Base-by-base conservation (phyloP, 2,113 vertebrate genomes). In the Epinephelus fuscoguttatus region DNA sequence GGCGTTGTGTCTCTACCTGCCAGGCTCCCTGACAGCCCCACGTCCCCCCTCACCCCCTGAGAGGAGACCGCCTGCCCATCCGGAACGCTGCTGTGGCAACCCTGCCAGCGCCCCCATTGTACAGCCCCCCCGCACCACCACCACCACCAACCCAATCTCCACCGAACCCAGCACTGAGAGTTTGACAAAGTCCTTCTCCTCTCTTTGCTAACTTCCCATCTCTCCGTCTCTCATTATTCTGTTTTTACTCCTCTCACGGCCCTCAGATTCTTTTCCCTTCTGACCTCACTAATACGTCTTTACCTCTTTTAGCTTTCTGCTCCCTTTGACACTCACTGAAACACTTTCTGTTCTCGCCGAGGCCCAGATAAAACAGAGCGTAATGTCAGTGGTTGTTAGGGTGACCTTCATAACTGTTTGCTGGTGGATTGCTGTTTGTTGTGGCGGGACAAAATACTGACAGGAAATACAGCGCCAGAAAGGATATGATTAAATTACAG, bases 11-110 rank as follows among this genome's bases (percentile, higher is more conserved):
- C 93, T 94, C 90, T 93, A 94, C 93, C 94, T 94, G 93, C 93
- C 93, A 94, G 91, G 83, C 91, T 92, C 91, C 86, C 94, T 94
- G 94, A 93, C 94, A 94, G 92, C 92, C 86, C 90, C 81, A 80
- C 90, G 81, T 88, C 86, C 86, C 89, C 88, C 87, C 71, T 45
- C 84, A 88, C 87, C 92, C 88, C 90, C 64, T 68, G 93, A 94
- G 93, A 93, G 89, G 93, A 94, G 93, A 91, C 93, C 90, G 92
- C 81, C 86, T 89, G 93, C 91, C 94, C 94, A 94, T 94, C 94
- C 92, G 93, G 93, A 94, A 94, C 94, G 87, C 85, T 91, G 88
- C 91, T 84, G 90, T 92, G 90, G 93, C 93, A 94, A 92, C 82
- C 85, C 87, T 93, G 89, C 89, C 90, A 92, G 88, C 78, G 11